Evolutionary conservation across 2,113 vertebrate genomes (phyloP).

Genomic region (Tapirus terrestris): DNA sequence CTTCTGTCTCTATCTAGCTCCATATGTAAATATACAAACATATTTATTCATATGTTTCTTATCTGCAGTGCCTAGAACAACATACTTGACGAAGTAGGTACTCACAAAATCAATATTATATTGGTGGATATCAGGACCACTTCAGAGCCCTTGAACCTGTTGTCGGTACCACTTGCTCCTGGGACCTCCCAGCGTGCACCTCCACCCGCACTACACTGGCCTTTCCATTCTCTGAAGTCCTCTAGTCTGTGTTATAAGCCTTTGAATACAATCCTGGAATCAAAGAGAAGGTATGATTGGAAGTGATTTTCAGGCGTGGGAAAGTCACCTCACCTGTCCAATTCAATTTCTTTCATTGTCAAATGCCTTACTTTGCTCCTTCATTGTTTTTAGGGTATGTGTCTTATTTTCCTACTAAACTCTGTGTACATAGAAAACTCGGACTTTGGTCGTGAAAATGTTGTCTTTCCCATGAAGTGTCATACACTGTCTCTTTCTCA

Average conservation of each 20-base stretch:
- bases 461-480: background rate
- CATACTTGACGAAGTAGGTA: background rate
- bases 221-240: background rate
- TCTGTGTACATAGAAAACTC: background rate
- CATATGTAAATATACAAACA: background rate
- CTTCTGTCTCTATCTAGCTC: background rate
- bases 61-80: background rate
- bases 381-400: background rate
- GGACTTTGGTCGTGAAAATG: background rate
- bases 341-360: background rate
- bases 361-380: background rate
- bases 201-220: accelerated
- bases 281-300: background rate
- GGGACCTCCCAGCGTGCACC: background rate
- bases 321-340: background rate
- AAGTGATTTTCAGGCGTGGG: background rate
- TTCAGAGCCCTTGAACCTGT: background rate
- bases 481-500: background rate
- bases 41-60: background rate
- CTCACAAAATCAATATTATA: background rate
- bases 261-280: background rate
- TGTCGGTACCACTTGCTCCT: background rate
- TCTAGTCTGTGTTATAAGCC: background rate
- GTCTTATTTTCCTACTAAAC: background rate
- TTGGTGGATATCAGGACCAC: background rate